Conservation (phyloP, 2,113 vertebrate species). For the Speoplatyrhinus poulsoni region DNA sequence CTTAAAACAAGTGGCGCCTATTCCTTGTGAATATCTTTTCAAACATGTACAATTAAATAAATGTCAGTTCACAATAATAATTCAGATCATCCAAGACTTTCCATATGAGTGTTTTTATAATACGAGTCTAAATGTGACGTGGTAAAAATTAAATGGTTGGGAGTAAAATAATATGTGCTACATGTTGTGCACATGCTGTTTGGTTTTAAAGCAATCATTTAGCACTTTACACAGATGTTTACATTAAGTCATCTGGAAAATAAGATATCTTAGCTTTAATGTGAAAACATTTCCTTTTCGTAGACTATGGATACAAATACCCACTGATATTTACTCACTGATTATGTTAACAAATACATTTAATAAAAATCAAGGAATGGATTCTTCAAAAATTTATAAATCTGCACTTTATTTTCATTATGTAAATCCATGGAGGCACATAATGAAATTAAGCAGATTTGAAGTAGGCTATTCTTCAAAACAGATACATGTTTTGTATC, state of each 20-base stretch:
- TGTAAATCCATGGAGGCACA: background rate
- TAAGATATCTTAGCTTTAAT: background rate
- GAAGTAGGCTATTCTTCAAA: constrained; percentile 20
- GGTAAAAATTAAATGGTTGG: background rate
- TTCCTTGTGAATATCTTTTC: background rate
- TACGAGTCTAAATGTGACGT: too few species aligned
- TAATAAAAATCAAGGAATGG: background rate
- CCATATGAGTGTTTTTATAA: background rate
- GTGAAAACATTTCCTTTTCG: background rate
- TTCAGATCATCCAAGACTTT: background rate
- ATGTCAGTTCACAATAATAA: too few species aligned
- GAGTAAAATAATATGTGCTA: too few species aligned
- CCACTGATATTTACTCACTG: background rate
- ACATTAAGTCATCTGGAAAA: background rate
- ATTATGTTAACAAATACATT: background rate
- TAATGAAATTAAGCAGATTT: background rate
- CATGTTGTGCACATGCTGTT: background rate
- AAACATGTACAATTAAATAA: too few species aligned
- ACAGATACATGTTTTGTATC: background rate
- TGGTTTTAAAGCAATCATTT: too few species aligned
- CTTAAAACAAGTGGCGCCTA: too few species aligned
- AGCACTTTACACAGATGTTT: too few species aligned
- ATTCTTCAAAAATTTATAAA: constrained; percentile 5
- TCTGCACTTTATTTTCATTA: background rate
- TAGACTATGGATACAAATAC: background rate